A percentile compares a stretch with the other conserved stretches of the same genome.
Evolutionary conservation across 2,888 invertebrate species (phyloP).

Genomic region (Apamea crenata): DNA sequence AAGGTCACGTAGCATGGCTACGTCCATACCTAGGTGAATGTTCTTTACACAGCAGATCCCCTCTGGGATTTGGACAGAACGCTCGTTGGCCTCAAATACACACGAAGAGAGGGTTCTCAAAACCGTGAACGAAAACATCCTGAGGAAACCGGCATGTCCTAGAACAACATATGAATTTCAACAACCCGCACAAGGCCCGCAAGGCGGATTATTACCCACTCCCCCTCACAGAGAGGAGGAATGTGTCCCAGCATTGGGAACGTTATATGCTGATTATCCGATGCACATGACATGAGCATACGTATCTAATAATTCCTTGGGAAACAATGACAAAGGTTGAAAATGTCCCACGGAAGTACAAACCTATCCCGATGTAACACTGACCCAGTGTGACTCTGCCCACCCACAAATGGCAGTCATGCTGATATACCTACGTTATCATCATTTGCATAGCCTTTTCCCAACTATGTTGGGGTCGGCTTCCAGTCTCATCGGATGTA

Average conservation of each 20-base stretch:
- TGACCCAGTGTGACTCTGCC: background rate
- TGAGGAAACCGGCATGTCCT: background rate
- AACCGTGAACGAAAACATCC: too few species aligned
- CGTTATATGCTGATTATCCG: background rate
- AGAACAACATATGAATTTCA: background rate
- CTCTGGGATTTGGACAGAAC: background rate
- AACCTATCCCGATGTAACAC: background rate
- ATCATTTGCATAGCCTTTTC: background rate
- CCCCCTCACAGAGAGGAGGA: background rate
- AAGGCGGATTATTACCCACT: too few species aligned
- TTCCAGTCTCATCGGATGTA: background rate
- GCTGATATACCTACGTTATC: background rate
- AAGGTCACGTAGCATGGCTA: slow-evolving; percentile 2
- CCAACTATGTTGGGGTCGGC: background rate
- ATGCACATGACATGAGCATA: background rate
- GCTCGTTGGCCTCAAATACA: background rate
- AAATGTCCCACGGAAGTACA: background rate
- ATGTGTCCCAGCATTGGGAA: background rate
- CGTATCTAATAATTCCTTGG: background rate
- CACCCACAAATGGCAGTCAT: background rate
- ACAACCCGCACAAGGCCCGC: background rate
- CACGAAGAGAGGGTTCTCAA: background rate
- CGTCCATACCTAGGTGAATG: slow-evolving; percentile 12
- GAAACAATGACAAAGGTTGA: background rate
- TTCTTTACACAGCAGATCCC: background rate